phyloP scores from a whole-genome alignment of 23 tunicate species.

The Styela plicata region DNA sequence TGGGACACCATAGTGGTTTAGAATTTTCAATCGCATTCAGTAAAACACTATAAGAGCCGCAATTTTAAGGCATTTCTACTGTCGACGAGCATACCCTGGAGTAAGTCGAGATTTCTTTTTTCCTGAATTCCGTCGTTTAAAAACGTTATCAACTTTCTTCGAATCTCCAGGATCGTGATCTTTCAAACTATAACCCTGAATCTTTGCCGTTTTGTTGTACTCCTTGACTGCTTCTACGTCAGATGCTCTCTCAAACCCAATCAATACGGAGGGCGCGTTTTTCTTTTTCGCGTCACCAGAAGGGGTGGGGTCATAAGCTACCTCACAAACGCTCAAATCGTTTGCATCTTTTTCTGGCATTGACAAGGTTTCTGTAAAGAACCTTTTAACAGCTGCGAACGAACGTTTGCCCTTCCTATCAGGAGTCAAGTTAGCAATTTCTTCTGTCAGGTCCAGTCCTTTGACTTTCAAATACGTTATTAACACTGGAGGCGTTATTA shows the following conservation, averaged over 20 bases:
- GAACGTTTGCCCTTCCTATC: neutral
- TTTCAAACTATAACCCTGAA: neutral
- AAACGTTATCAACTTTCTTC: neutral
- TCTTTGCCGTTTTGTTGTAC: slow-evolving; percentile 1
- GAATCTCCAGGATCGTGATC: neutral
- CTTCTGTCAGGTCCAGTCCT: neutral
- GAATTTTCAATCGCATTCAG: no score
- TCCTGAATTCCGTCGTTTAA: neutral
- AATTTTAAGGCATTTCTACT: no score
- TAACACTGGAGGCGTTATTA: neutral
- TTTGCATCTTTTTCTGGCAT: neutral
- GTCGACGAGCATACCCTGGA: no score
- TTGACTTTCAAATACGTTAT: neutral
- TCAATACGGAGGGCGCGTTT: neutral
- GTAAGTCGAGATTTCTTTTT: neutral
- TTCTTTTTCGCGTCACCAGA: neutral
- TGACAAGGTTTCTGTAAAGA: neutral
- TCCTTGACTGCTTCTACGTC: slow-evolving; percentile 6
- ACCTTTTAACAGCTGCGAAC: neutral
- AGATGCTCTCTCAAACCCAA: neutral
- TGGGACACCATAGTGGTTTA: no score
- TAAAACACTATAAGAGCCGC: no score
- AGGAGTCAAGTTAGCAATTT: neutral
- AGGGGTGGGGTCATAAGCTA: neutral
- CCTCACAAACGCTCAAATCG: neutral